phyloP scores from a whole-genome alignment of 2,888 invertebrate species.

The Papilio elwesi region DNA sequence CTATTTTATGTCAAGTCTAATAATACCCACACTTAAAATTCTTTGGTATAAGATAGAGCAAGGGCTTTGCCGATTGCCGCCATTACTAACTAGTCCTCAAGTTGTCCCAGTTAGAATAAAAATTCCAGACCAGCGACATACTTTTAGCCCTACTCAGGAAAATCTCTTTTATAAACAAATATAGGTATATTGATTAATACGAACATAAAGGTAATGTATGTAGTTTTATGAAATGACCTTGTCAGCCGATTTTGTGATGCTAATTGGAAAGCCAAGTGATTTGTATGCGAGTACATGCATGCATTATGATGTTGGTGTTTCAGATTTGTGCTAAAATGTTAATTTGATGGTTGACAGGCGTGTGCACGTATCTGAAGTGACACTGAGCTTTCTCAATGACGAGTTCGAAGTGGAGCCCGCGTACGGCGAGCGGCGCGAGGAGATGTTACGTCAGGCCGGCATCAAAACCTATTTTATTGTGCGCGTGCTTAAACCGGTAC shows the following conservation, averaged over 20 bases:
- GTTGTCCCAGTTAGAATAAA: too few relatives aligned
- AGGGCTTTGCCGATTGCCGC: too few relatives aligned
- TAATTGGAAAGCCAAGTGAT: slow-evolving; percentile 26
- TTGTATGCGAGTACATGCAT: slow-evolving; percentile 13
- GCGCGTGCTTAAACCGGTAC: slow-evolving; percentile 92
- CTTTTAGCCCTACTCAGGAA: too few relatives aligned
- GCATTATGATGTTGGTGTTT: not conserved
- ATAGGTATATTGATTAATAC: too few relatives aligned
- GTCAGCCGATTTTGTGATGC: slow-evolving; percentile 19
- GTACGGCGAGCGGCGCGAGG: slow-evolving; percentile 95
- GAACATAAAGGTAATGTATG: too few relatives aligned
- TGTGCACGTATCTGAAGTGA: slow-evolving; percentile 97
- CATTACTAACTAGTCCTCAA: too few relatives aligned
- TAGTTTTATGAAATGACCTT: slow-evolving; percentile 5
- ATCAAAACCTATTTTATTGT: slow-evolving; percentile 96
- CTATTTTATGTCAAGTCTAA: too few relatives aligned
- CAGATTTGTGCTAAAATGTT: slow-evolving; percentile 3
- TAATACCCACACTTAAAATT: too few relatives aligned
- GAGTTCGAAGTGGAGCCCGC: slow-evolving; percentile 97
- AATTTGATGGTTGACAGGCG: slow-evolving; percentile 83
- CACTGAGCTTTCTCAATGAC: slow-evolving; percentile 92
- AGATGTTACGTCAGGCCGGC: slow-evolving; percentile 93
- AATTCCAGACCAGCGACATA: too few relatives aligned
- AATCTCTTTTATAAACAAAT: too few relatives aligned
- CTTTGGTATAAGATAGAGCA: too few relatives aligned